Evolutionary conservation across 2,888 invertebrate species (phyloP).

Genomic region (Seira sanloemensis): DNA sequence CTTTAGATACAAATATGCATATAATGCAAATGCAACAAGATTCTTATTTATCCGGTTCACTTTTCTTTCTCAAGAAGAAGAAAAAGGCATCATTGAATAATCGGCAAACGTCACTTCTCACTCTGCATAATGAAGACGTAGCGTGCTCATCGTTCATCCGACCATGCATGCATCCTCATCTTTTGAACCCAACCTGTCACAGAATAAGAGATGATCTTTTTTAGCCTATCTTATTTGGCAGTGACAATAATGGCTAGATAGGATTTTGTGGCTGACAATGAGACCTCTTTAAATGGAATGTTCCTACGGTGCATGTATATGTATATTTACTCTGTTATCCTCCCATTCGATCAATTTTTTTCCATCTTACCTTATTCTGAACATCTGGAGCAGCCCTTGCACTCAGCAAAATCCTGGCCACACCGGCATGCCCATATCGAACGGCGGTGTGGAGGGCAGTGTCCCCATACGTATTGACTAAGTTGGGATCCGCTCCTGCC

Average conservation of each 20-base stretch:
- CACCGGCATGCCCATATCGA: conserved; percentile 96
- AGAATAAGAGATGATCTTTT: background rate
- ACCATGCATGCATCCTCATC: background rate
- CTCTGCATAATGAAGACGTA: background rate
- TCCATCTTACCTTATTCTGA: conserved; percentile 85
- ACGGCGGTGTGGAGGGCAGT: conserved; percentile 91
- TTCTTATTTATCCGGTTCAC: background rate
- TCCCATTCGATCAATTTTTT: background rate
- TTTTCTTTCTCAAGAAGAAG: background rate
- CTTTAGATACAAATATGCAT: too few species aligned
- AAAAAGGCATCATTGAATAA: too few species aligned
- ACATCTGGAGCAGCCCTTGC: conserved; percentile 90
- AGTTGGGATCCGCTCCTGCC: conserved; percentile 90
- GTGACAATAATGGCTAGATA: background rate
- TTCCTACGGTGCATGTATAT: background rate
- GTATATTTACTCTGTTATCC: background rate
- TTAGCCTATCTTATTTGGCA: background rate
- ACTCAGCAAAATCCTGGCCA: conserved; percentile 93
- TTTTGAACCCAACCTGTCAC: background rate
- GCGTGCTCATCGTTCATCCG: background rate
- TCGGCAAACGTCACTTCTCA: background rate
- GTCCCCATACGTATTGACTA: conserved; percentile 75
- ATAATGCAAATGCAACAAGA: background rate
- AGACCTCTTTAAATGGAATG: background rate
- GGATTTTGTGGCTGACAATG: too few species aligned